These are phyloP conservation scores for Platycnemis pennipes DNA, from an alignment of 2,888 invertebrate genomes.

Conservation along the genomic window DNA sequence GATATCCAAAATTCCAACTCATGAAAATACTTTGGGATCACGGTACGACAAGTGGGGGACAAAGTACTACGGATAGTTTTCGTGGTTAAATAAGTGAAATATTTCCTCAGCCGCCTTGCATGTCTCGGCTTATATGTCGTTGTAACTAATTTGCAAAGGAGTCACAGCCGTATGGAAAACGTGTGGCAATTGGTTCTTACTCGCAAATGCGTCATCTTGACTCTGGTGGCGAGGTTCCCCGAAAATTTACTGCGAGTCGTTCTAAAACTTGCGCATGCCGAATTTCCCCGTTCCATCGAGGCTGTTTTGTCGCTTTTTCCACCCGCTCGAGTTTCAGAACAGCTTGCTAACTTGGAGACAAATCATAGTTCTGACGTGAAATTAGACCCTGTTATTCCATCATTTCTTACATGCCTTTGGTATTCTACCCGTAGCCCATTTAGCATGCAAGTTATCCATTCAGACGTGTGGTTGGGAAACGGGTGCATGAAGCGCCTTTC, in stretches of 20 bases:
- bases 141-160: too few species aligned
- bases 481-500: too few species aligned
- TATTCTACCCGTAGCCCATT: too few species aligned
- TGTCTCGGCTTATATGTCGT: too few species aligned
- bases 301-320: neutral
- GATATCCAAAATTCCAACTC: too few species aligned
- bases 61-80: too few species aligned
- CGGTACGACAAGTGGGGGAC: too few species aligned
- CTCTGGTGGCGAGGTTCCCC: neutral
- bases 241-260: neutral
- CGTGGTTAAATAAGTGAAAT: too few species aligned
- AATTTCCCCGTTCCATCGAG: neutral
- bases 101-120: too few species aligned
- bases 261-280: neutral
- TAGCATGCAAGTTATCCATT: too few species aligned
- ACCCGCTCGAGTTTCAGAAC: neutral
- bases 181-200: neutral
- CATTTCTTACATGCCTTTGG: neutral
- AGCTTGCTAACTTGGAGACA: neutral
- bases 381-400: neutral
- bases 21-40: too few species aligned
- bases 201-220: neutral
- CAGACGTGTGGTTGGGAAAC: too few species aligned
- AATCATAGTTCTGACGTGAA: neutral
- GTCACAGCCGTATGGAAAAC: neutral